A percentile compares a stretch with the other conserved stretches of the same genome.
These are phyloP conservation scores for Epinephelus malabaricus DNA, from an alignment of 2,797 vertebrate genomes.

Conservation along the genomic window DNA sequence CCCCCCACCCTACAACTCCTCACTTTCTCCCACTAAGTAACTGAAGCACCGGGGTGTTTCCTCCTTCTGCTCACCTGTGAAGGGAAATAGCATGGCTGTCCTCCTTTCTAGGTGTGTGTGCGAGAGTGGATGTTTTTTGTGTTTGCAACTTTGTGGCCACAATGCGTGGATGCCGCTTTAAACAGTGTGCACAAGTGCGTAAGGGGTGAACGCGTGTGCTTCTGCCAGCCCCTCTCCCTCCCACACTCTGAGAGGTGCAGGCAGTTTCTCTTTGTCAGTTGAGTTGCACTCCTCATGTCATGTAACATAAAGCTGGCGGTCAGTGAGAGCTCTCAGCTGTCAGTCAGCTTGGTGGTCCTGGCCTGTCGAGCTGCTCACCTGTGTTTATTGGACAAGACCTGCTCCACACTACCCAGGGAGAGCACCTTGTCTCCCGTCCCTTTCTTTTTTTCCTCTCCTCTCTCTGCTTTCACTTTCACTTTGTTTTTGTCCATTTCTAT, in stretches of 20 bases:
- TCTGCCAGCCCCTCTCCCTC: constrained; percentile 20
- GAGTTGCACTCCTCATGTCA: constrained; percentile 85
- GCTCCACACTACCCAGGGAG: constrained; percentile 77
- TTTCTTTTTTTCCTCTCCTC: constrained; percentile 68
- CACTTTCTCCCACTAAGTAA: constrained; percentile 79
- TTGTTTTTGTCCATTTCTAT: constrained; percentile 62
- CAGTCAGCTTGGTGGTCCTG: constrained; percentile 84
- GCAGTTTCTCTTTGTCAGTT: constrained; percentile 79
- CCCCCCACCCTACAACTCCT: constrained; percentile 48
- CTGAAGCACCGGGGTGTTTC: constrained; percentile 76
- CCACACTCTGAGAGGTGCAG: constrained; percentile 57
- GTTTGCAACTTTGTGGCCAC: constrained; percentile 62
- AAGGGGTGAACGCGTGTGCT: constrained; percentile 23
- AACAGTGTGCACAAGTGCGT: constrained; percentile 47
- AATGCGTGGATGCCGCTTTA: constrained; percentile 59
- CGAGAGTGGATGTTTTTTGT: constrained; percentile 48
- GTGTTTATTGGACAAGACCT: constrained; percentile 85
- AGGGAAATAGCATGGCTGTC: constrained; percentile 65
- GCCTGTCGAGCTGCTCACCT: constrained; percentile 83
- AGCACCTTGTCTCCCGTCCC: constrained; percentile 75
- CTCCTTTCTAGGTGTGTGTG: constrained; percentile 58
- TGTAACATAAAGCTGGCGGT: constrained; percentile 87
- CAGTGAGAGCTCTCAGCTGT: constrained; percentile 85
- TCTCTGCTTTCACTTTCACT: constrained; percentile 60
- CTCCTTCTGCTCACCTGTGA: constrained; percentile 85